These are phyloP conservation scores for Oligia latruncula DNA, from an alignment of 2,888 invertebrate species.

Conservation along the genomic window DNA sequence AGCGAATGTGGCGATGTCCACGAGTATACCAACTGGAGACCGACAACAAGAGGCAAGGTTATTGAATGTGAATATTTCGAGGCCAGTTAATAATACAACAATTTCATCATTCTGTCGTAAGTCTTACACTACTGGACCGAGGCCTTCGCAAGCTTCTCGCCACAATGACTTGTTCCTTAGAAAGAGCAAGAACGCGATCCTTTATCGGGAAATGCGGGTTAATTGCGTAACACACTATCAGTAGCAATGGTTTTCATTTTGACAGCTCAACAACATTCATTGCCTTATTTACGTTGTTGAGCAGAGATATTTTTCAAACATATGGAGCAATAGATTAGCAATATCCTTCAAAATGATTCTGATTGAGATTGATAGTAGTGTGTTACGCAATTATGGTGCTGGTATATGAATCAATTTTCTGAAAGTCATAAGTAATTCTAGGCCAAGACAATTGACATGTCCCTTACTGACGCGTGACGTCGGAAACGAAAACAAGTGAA, in stretches of 20 bases:
- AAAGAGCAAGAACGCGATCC: not conserved
- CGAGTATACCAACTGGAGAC: conserved; percentile 73
- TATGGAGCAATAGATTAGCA: no score
- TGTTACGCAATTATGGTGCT: no score
- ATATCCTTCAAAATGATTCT: no score
- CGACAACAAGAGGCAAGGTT: not conserved
- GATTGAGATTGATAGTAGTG: no score
- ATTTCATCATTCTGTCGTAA: not conserved
- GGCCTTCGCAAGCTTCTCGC: no score
- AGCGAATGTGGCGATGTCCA: conserved; percentile 75
- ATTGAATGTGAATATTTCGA: not conserved
- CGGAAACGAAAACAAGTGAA: no score
- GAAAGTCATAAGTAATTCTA: not conserved
- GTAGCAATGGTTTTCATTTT: no score
- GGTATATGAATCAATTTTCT: not conserved
- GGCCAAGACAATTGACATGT: not conserved
- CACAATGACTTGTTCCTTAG: not conserved
- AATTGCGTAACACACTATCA: not conserved
- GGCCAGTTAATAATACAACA: not conserved
- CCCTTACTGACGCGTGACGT: no score
- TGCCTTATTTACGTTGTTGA: no score
- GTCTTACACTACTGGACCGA: not conserved
- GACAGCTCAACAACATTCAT: no score
- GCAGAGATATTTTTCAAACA: no score
- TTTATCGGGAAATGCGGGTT: not conserved